Percentiles rank a stretch among this genome's conserved stretches.
Conservation (phyloP, 2,113 vertebrate genomes). For the Rhinoderma darwinii region DNA sequence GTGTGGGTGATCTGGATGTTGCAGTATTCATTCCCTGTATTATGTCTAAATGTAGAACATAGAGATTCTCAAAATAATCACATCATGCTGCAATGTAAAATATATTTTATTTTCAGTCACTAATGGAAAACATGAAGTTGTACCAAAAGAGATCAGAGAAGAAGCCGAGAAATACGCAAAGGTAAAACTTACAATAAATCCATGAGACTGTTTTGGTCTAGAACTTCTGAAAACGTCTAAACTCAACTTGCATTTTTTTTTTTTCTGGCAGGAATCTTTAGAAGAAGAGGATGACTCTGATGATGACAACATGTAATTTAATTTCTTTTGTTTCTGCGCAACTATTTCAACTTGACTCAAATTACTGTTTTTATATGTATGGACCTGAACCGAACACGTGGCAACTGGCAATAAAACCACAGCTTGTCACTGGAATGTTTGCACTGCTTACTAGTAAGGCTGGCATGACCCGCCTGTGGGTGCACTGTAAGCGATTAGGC, state of each 20-base stretch:
- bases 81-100: background rate
- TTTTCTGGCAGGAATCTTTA: constrained; percentile 88
- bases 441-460: background rate
- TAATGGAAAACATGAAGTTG: constrained; percentile 92
- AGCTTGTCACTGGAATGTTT: background rate
- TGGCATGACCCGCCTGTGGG: background rate
- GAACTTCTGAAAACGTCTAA: no score
- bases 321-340: background rate
- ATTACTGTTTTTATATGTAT: constrained; percentile 42
- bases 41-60: no score
- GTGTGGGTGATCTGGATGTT: no score
- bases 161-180: constrained; percentile 99
- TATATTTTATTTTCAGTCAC: constrained; percentile 77
- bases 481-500: no score
- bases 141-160: constrained; percentile 93
- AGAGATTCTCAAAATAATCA: no score
- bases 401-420: constrained; percentile 42
- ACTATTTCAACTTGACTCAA: background rate
- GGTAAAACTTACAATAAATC: constrained; percentile 72
- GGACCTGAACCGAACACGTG: background rate
- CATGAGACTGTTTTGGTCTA: no score
- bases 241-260: constrained; percentile 63
- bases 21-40: no score
- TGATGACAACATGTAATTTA: constrained; percentile 94
- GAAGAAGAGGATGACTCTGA: constrained; percentile 99